Conservation (phyloP, 2,888 invertebrate genomes). For the Stenurella melanura region DNA sequence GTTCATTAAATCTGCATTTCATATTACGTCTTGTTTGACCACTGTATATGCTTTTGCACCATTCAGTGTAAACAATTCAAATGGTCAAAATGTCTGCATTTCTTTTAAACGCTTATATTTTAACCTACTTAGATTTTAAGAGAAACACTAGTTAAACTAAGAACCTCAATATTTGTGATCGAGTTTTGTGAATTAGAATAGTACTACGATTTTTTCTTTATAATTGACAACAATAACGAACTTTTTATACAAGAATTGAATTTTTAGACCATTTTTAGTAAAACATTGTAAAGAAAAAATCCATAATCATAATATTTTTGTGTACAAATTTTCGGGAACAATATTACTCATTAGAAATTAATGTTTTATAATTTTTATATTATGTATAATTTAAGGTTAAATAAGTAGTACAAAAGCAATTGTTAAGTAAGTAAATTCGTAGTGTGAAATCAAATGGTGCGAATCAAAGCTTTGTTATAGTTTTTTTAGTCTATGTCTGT, state of each 20-base stretch:
- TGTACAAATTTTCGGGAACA: constrained; percentile 41
- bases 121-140: constrained; percentile 11
- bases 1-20: too few species aligned
- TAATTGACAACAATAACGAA: not conserved
- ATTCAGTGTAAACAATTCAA: too few species aligned
- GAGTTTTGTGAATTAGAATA: constrained; percentile 35
- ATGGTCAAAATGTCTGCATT: not conserved
- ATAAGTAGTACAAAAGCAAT: constrained; percentile 27
- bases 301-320: constrained; percentile 15
- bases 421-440: constrained; percentile 14
- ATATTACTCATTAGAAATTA: constrained; percentile 26
- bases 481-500: constrained; percentile 18
- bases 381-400: constrained; percentile 8
- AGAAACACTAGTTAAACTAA: constrained; percentile 14
- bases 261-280: constrained; percentile 16
- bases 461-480: constrained; percentile 41
- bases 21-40: too few species aligned
- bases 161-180: constrained; percentile 39
- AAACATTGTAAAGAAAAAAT: constrained; percentile 8
- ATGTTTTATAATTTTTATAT: constrained; percentile 18
- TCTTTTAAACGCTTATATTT: not conserved
- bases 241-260: constrained; percentile 22
- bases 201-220: constrained; percentile 7
- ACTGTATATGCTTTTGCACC: too few species aligned
- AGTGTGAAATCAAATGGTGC: constrained; percentile 44